These are phyloP conservation scores for Diabrotica virgifera DNA, from an alignment of 1,140 invertebrate species.

Conservation along the genomic window DNA sequence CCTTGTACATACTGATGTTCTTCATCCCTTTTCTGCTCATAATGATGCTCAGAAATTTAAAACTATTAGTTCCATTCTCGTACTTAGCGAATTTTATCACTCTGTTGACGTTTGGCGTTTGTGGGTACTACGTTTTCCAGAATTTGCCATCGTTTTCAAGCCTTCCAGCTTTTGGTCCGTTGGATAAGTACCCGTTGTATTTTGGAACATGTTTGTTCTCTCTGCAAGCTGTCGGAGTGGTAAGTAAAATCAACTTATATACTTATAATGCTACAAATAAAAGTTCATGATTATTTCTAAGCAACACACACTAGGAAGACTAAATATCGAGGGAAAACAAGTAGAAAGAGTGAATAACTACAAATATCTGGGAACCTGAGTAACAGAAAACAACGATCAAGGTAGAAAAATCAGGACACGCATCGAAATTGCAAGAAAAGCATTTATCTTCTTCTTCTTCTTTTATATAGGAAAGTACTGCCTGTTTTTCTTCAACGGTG, in stretches of 20 bases:
- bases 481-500: no score
- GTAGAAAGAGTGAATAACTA: no score
- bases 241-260: conserved; percentile 50
- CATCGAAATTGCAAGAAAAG: no score
- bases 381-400: no score
- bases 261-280: no score
- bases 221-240: conserved; percentile 82
- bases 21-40: conserved; percentile 66
- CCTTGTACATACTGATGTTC: conserved; percentile 55
- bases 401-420: no score
- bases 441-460: no score
- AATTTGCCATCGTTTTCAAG: conserved; percentile 59
- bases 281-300: no score
- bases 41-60: conserved; percentile 69
- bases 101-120: conserved; percentile 62
- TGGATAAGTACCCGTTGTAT: conserved; percentile 65
- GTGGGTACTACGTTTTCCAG: conserved; percentile 67
- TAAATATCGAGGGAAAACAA: no score
- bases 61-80: conserved; percentile 72
- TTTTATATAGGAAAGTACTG: no score
- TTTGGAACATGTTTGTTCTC: conserved; percentile 87
- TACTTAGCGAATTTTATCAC: conserved; percentile 68
- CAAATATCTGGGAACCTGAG: no score
- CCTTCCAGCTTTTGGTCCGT: conserved; percentile 51
- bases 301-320: no score